Evolutionary conservation across 2,113 vertebrate genomes (phyloP).

Genomic region (Varanus komodoensis): DNA sequence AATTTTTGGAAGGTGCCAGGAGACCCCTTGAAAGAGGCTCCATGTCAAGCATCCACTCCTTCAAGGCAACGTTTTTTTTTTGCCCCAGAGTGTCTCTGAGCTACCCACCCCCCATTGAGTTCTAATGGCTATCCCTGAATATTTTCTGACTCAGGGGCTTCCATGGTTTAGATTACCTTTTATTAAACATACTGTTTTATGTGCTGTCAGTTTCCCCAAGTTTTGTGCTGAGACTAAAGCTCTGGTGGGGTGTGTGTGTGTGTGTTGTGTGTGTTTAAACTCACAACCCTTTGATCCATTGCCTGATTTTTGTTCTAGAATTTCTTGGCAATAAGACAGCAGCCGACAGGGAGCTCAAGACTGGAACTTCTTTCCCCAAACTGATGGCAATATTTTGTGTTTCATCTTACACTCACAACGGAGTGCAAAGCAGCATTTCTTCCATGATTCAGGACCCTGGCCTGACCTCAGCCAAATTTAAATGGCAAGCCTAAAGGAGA

Average conservation of each 20-base stretch:
- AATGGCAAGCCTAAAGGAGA: conserved; percentile 17
- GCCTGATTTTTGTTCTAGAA: conserved; percentile 27
- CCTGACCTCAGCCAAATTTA: conserved; percentile 28
- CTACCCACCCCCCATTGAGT: no score
- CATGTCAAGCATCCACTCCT: no score
- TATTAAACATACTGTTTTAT: not conserved
- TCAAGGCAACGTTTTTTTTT: no score
- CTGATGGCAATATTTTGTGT: rapidly evolving
- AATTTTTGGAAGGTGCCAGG: no score
- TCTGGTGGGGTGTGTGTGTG: not conserved
- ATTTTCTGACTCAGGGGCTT: not conserved
- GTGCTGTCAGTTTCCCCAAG: not conserved
- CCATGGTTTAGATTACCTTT: not conserved
- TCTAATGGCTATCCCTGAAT: not conserved
- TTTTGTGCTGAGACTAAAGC: not conserved
- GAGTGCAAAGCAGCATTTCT: conserved; percentile 9
- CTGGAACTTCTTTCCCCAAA: not conserved
- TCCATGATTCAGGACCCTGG: conserved; percentile 24
- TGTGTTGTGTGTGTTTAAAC: not conserved
- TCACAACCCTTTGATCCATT: not conserved
- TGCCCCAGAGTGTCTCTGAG: no score
- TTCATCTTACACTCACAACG: conserved; percentile 1
- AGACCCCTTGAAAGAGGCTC: no score
- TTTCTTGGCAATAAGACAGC: rapidly evolving
- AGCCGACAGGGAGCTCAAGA: rapidly evolving